Conservation (phyloP, 2,888 invertebrate genomes). For the Eretmocerus hayati region DNA sequence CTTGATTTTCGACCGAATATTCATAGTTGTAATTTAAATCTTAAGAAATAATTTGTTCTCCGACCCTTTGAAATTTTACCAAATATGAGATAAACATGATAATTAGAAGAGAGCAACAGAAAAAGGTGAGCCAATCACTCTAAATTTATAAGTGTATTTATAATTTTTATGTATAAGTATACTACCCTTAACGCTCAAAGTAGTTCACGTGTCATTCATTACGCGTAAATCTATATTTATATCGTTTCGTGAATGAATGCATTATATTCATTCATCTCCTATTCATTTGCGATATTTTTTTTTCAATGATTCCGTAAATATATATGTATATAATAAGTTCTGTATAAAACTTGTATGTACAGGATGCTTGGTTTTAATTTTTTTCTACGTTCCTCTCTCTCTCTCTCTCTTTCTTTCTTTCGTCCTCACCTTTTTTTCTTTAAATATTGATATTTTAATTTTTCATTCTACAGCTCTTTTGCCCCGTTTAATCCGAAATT, state of each 20-base stretch:
- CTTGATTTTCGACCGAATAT: too few species aligned
- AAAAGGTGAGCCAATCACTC: too few species aligned
- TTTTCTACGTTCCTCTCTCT: conserved; percentile 12
- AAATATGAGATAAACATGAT: too few species aligned
- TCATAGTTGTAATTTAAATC: too few species aligned
- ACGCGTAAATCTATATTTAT: conserved; percentile 28
- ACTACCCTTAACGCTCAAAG: conserved; percentile 19
- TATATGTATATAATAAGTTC: too few species aligned
- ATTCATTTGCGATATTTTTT: conserved; percentile 37
- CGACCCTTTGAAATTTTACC: too few species aligned
- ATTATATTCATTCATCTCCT: conserved; percentile 29
- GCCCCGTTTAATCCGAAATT: conserved; percentile 8
- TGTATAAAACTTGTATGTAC: conserved; percentile 48
- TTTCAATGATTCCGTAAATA: conserved; percentile 44
- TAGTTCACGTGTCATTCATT: conserved; percentile 23
- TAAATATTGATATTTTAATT: conserved; percentile 9
- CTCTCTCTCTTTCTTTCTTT: conserved; percentile 23
- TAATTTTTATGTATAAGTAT: conserved; percentile 3
- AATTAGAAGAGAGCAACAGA: too few species aligned
- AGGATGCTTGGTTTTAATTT: conserved; percentile 38
- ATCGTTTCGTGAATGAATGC: conserved; percentile 29
- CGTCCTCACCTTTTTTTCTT: not conserved
- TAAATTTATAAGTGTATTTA: conserved; percentile 10
- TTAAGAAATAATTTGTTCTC: too few species aligned
- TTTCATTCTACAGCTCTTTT: conserved; percentile 4